Conservation (phyloP, 1,140 invertebrate species). For the Vanessa atalanta region DNA sequence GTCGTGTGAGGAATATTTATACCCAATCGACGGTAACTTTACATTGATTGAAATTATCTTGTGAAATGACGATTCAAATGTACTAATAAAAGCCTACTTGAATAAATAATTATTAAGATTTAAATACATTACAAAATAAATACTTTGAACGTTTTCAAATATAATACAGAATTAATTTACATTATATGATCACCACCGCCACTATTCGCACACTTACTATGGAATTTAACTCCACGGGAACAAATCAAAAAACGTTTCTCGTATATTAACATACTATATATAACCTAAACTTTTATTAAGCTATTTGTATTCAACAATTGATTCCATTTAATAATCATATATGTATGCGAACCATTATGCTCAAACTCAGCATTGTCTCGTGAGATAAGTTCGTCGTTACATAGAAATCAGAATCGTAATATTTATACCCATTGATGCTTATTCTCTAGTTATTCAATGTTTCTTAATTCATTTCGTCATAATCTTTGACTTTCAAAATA, state of each 20-base stretch:
- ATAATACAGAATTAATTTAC: too few species aligned
- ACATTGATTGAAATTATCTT: too few species aligned
- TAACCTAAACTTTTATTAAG: conserved; percentile 7
- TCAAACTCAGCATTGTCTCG: conserved; percentile 5
- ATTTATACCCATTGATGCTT: conserved; percentile 1
- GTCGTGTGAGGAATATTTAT: too few species aligned
- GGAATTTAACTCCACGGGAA: conserved; percentile 15
- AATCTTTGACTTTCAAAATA: neutral
- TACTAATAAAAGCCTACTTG: too few species aligned
- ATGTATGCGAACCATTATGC: conserved; percentile 24
- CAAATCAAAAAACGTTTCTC: conserved; percentile 8
- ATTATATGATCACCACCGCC: neutral
- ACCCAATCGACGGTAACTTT: too few species aligned
- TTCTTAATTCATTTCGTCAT: neutral
- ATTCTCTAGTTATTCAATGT: neutral
- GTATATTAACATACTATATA: neutral
- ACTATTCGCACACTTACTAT: neutral
- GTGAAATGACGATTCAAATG: too few species aligned
- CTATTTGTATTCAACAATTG: conserved; percentile 30
- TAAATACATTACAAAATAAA: too few species aligned
- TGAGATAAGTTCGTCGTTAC: neutral
- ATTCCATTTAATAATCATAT: conserved; percentile 24
- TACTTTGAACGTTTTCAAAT: too few species aligned
- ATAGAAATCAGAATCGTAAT: conserved; percentile 10
- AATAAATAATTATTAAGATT: too few species aligned